Evolutionary conservation across 2,113 vertebrate genomes (phyloP).

Genomic region (Caloenas nicobarica): DNA sequence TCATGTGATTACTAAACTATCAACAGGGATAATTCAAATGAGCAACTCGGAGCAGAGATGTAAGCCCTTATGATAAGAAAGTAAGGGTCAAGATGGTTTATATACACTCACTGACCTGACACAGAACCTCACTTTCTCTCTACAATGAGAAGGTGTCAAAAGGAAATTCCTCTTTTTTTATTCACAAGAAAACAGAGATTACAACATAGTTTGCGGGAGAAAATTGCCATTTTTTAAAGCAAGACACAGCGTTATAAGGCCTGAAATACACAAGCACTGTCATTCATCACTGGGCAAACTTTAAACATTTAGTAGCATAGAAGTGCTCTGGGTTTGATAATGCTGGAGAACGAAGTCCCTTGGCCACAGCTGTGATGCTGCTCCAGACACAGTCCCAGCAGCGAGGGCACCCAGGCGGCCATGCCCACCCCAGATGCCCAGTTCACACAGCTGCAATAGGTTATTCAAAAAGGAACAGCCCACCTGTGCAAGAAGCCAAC

Average conservation of each 20-base stretch:
- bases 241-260: neutral
- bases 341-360: neutral
- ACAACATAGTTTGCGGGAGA: neutral
- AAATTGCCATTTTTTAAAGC: neutral
- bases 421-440: neutral
- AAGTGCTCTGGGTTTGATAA: neutral
- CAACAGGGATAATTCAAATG: neutral
- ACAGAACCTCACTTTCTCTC: neutral
- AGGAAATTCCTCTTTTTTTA: neutral
- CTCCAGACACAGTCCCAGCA: accelerated
- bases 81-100: neutral
- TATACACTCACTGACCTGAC: neutral
- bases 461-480: neutral
- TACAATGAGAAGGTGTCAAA: neutral
- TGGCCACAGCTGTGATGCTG: neutral
- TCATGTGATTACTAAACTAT: neutral
- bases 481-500: neutral
- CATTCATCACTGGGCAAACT: neutral
- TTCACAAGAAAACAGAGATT: neutral
- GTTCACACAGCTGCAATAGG: neutral
- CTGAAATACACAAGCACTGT: neutral
- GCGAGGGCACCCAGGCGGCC: neutral
- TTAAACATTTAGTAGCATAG: neutral
- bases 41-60: neutral
- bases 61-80: neutral